These are phyloP conservation scores for Tyrophagus putrescentiae DNA, from an alignment of 1,140 invertebrate species.

Conservation along the genomic window DNA sequence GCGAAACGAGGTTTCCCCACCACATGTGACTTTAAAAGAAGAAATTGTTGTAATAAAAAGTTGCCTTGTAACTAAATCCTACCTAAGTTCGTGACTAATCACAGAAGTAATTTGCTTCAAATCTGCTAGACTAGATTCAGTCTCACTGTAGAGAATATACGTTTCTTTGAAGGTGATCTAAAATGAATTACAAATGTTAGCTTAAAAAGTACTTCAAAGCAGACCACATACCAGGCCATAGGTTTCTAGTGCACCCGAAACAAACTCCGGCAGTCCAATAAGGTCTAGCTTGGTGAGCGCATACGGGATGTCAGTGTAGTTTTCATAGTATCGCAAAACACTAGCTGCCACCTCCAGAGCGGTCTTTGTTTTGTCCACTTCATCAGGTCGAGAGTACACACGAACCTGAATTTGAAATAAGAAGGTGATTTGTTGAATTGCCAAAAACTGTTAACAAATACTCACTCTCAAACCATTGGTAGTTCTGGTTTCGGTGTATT, in stretches of 20 bases:
- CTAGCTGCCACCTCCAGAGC: slow-evolving; percentile 47
- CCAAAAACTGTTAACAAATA: slow-evolving; percentile 14
- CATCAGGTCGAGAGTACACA: slow-evolving; percentile 74
- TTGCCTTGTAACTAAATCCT: slow-evolving; percentile 59
- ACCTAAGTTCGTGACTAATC: slow-evolving; percentile 62
- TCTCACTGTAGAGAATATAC: slow-evolving; percentile 53
- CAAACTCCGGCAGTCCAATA: slow-evolving; percentile 75
- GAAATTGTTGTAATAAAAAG: background rate
- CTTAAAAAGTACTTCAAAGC: too few relatives aligned
- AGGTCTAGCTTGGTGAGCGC: slow-evolving; percentile 23
- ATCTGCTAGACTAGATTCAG: slow-evolving; percentile 48
- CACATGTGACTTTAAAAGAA: slow-evolving; percentile 39
- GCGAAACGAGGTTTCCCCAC: slow-evolving; percentile 64
- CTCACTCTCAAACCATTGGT: background rate
- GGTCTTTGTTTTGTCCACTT: slow-evolving; percentile 72
- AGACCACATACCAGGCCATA: slow-evolving; percentile 86
- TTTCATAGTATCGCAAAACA: slow-evolving; percentile 19
- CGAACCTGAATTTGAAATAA: slow-evolving; percentile 62
- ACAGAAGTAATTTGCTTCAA: slow-evolving; percentile 63
- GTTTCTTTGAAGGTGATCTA: slow-evolving; percentile 62
- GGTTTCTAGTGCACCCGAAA: slow-evolving; percentile 63
- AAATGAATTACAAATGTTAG: too few relatives aligned
- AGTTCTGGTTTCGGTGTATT: slow-evolving; percentile 54
- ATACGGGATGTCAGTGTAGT: slow-evolving; percentile 16
- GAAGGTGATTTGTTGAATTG: slow-evolving; percentile 31